These are phyloP conservation scores for Hylia prasina DNA, from an alignment of 2,113 vertebrate species.

Conservation along the genomic window DNA sequence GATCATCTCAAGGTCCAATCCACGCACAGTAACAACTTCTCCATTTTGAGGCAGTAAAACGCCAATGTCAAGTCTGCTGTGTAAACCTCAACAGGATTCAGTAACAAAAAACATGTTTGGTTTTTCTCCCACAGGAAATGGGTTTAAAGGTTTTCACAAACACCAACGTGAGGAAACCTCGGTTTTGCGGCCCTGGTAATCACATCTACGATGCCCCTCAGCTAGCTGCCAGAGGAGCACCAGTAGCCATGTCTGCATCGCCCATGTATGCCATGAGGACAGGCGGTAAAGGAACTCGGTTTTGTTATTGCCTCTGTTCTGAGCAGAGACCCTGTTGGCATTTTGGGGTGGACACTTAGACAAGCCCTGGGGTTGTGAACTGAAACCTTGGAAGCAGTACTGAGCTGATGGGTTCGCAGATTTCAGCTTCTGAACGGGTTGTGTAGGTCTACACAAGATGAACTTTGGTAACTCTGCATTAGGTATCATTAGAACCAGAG, in stretches of 20 bases:
- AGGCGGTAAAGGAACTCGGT: not conserved
- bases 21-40: not conserved
- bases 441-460: not conserved
- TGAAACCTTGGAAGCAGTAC: not conserved
- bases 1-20: not conserved
- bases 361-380: not conserved
- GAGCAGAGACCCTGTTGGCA: not conserved
- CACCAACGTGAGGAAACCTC: slow-evolving; percentile 32
- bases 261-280: not conserved
- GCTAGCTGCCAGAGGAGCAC: accelerated
- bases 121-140: slow-evolving; percentile 36
- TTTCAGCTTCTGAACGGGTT: not conserved
- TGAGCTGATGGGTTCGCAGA: not conserved
- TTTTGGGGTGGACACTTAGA: not conserved
- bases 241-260: accelerated
- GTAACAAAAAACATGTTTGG: not conserved
- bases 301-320: not conserved
- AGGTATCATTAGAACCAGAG: not conserved
- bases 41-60: not conserved
- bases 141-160: slow-evolving; percentile 68
- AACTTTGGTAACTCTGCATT: not conserved
- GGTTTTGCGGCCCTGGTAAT: not conserved
- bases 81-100: not conserved
- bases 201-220: accelerated
- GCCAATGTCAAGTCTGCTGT: not conserved